These are phyloP conservation scores for Anthoptus insignis DNA, from an alignment of 2,888 invertebrate species.

Conservation along the genomic window DNA sequence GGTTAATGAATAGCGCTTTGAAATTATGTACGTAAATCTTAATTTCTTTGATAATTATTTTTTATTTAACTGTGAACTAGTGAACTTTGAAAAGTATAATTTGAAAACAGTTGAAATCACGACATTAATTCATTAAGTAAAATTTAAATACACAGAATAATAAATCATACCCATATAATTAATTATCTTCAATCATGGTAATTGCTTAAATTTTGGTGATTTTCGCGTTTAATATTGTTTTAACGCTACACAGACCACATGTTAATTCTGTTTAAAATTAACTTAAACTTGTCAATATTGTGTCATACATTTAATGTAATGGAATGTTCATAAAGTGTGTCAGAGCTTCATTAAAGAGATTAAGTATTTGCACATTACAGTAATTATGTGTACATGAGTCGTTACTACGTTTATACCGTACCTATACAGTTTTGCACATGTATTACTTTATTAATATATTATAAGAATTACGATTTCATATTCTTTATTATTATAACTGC, in stretches of 20 bases:
- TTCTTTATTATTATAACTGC: too few relatives aligned
- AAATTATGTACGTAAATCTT: too few relatives aligned
- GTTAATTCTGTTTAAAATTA: conserved; percentile 15
- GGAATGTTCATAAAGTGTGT: not conserved
- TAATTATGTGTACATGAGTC: too few relatives aligned
- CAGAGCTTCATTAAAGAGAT: conserved; percentile 3
- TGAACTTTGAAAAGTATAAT: not conserved
- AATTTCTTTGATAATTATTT: too few relatives aligned
- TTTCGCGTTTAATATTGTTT: conserved; percentile 19
- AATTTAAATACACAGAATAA: conserved; percentile 20
- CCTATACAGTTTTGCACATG: too few relatives aligned
- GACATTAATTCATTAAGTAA: conserved; percentile 10
- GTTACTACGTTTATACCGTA: too few relatives aligned
- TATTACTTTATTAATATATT: too few relatives aligned
- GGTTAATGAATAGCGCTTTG: too few relatives aligned
- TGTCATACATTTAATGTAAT: not conserved
- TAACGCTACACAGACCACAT: conserved; percentile 20
- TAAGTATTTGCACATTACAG: conserved; percentile 34
- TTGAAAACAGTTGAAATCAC: not conserved
- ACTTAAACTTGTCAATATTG: conserved; percentile 13
- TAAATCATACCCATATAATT: conserved; percentile 25
- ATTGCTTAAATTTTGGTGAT: conserved; percentile 18
- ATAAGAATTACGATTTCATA: too few relatives aligned
- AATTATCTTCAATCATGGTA: conserved; percentile 24
- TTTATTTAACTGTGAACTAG: too few relatives aligned